Percentiles rank a stretch among this genome's conserved stretches.
Conservation (phyloP, 1,140 invertebrate species). For the Drosophila elegans region DNA sequence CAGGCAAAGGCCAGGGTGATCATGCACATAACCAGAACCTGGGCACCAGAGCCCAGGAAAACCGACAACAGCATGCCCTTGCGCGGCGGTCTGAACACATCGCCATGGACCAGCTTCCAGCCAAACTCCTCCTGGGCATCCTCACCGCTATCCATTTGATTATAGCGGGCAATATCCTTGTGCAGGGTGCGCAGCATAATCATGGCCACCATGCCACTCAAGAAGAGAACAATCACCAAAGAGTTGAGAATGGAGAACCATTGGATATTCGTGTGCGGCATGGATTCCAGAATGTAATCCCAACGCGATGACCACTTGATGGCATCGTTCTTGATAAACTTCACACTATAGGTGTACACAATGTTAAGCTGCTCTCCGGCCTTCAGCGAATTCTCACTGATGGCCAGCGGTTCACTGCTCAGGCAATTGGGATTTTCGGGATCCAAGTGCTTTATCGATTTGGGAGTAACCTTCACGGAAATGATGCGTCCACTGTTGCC, state of each 20-base stretch:
- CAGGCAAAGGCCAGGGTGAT: constrained; percentile 97
- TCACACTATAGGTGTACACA: constrained; percentile 95
- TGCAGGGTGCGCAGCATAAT: constrained; percentile 98
- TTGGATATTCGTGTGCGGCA: constrained; percentile 99
- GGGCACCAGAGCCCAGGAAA: constrained; percentile 96
- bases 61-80: constrained; percentile 98
- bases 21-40: constrained; percentile 93
- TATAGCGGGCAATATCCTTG: constrained; percentile 99
- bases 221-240: constrained; percentile 94
- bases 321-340: constrained; percentile 91
- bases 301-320: constrained; percentile 99
- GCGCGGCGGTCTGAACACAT: constrained; percentile 97
- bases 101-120: constrained; percentile 99
- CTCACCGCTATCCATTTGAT: constrained; percentile 98
- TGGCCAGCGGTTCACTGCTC: constrained; percentile 88
- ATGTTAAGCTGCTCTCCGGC: constrained; percentile 88
- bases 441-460: constrained; percentile 90
- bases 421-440: constrained; percentile 86
- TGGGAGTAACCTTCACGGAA: constrained; percentile 90
- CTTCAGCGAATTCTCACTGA: constrained; percentile 87
- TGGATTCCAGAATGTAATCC: constrained; percentile 99
- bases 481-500: constrained; percentile 96
- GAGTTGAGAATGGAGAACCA: constrained; percentile 99
- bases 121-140: constrained; percentile 99
- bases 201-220: constrained; percentile 99